Evolutionary conservation across 2,113 vertebrate genomes (phyloP), one percentile per base, ranked within the genome.

Genomic region (Antechinus flavipes): DNA sequence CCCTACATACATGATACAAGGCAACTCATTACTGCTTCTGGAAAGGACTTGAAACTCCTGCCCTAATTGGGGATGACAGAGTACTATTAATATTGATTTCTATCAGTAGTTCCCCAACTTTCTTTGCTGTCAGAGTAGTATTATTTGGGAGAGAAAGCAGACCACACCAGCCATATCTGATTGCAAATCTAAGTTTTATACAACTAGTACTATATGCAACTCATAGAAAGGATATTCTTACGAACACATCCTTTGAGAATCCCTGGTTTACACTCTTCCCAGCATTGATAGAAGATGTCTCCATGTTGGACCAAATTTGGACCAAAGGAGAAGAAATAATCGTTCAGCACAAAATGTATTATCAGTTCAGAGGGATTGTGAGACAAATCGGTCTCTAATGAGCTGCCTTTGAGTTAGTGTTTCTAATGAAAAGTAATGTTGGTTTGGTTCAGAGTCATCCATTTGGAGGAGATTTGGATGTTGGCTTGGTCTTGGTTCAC

Each of bases 401-500:
- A 42, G n/a, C n/a, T n/a, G 16, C 68, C 16, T 84, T 42, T 84
- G 68, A 84, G 35, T 42, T 84, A 42, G n/a, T n/a, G 35, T 42
- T 84, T 84, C 84, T 90, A 35, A 90, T 58, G 92, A 35, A 47
- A 68, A 0, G 2, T 93, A 94, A 53, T 6, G 6, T 35, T 94
- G 58, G 10, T 35, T 94, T 90, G 42, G 30, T 89, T 93, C 54
- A 92, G 55, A 94, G 4, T 42, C 68, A 84, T 84, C 35, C 68
- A 84, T 42, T 84, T n/a, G 68, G 42, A 93, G 58, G 8, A 93
- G 27, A 61, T 54, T 46, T 50, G 42, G 12, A 90, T 92, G 93
- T n/a, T 91, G 92, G 14, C 91, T 92, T 92, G 91, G 58, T 93
- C 93, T 53, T 53, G 94, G 76, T 91, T 94, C 54, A 95, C 56